These are phyloP conservation scores for Acanthosepion lycidas DNA, from an alignment of 2,888 invertebrate genomes.

Conservation along the genomic window DNA sequence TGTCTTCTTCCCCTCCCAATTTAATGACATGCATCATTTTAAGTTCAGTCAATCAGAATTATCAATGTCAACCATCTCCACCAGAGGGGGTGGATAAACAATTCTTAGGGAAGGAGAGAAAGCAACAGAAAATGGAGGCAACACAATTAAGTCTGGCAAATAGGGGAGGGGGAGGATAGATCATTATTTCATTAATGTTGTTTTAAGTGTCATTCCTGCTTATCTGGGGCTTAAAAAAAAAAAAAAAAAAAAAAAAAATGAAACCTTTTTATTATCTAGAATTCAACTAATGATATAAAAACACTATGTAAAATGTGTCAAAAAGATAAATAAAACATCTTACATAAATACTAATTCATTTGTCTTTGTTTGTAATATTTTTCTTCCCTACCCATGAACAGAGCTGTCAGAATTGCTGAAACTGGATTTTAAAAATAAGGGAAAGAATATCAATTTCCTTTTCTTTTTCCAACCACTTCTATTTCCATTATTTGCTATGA, in stretches of 20 bases:
- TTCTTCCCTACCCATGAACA: too few species aligned
- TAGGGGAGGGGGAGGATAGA: neutral
- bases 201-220: conserved; percentile 25
- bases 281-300: conserved; percentile 7
- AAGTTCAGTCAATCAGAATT: neutral
- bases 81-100: too few species aligned
- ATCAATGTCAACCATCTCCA: too few species aligned
- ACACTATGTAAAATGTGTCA: conserved; percentile 8
- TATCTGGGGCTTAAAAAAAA: neutral
- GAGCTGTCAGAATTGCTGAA: too few species aligned
- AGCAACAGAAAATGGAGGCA: neutral
- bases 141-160: neutral
- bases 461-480: too few species aligned
- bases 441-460: too few species aligned
- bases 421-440: too few species aligned
- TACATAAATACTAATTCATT: neutral
- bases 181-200: neutral
- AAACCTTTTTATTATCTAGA: conserved; percentile 1
- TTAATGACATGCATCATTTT: neutral
- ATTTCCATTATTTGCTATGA: too few species aligned
- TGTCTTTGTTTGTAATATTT: neutral
- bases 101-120: neutral
- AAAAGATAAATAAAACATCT: conserved; percentile 25
- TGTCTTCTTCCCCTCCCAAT: neutral
- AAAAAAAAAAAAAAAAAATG: neutral